Percentiles rank a stretch among this genome's conserved stretches.
phyloP scores from a whole-genome alignment of 2,888 invertebrate genomes.

The Elgonia sp. region DNA sequence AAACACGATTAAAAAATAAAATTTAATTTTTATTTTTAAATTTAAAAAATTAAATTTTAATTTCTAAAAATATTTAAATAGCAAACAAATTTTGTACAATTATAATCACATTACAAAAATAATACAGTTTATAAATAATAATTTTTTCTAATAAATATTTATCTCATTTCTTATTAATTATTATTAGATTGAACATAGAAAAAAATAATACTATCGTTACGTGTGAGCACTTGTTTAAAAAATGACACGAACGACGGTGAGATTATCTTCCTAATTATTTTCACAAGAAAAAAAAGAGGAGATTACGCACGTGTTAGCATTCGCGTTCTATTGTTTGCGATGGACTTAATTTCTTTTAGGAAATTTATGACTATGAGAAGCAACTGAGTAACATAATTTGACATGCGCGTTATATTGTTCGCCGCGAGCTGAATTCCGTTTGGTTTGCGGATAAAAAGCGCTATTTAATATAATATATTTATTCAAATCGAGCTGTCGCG shows the following conservation, averaged over 20 bases:
- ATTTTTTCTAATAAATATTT: background rate
- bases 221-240: background rate
- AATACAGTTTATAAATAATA: background rate
- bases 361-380: slow-evolving; percentile 67
- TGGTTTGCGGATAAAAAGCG: slow-evolving; percentile 9
- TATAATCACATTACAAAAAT: too few relatives aligned
- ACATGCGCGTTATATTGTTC: slow-evolving; percentile 43
- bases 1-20: too few relatives aligned
- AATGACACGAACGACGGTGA: slow-evolving; percentile 65
- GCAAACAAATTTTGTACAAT: too few relatives aligned
- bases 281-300: slow-evolving; percentile 62
- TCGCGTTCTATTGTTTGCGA: slow-evolving; percentile 62
- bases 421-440: slow-evolving; percentile 1
- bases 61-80: too few relatives aligned
- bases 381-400: slow-evolving; percentile 31
- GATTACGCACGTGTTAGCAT: slow-evolving; percentile 64
- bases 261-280: slow-evolving; percentile 71
- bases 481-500: slow-evolving; percentile 3
- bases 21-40: too few relatives aligned
- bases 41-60: too few relatives aligned
- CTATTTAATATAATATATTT: slow-evolving; percentile 34
- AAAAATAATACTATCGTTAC: background rate
- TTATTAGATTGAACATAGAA: background rate
- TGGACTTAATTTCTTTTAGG: slow-evolving; percentile 68
- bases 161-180: background rate